Percentiles rank a stretch among this genome's conserved stretches.
Evolutionary conservation across 1,140 invertebrate genomes (phyloP).

Genomic region (fruit fly (Drosophila melanogaster)): Release_6_plus_ISO1_MT NC_004354.4:14465501-14466000

Average conservation of each 20-base stretch:
- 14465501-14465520: background rate
- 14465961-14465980: conserved; percentile 61
- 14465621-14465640: too few relatives aligned
- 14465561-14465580: background rate
- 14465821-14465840: conserved; percentile 73
- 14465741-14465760: conserved; percentile 14
- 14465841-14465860: conserved; percentile 34
- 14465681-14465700: too few relatives aligned
- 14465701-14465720: too few relatives aligned
- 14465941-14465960: conserved; percentile 56
- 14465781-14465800: conserved; percentile 63
- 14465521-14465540: background rate
- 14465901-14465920: background rate
- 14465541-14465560: background rate
- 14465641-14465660: too few relatives aligned
- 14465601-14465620: too few relatives aligned
- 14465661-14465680: too few relatives aligned
- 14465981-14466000: conserved; percentile 63
- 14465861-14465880: conserved; percentile 71
- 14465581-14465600: background rate
- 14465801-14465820: conserved; percentile 63
- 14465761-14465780: conserved; percentile 38
- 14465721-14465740: background rate
- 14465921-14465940: background rate
- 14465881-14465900: conserved; percentile 52